Evolutionary conservation across 2,888 invertebrate genomes (phyloP), one percentile per base, ranked within the genome.

Genomic region (Sclerodermus sp.): DNA sequence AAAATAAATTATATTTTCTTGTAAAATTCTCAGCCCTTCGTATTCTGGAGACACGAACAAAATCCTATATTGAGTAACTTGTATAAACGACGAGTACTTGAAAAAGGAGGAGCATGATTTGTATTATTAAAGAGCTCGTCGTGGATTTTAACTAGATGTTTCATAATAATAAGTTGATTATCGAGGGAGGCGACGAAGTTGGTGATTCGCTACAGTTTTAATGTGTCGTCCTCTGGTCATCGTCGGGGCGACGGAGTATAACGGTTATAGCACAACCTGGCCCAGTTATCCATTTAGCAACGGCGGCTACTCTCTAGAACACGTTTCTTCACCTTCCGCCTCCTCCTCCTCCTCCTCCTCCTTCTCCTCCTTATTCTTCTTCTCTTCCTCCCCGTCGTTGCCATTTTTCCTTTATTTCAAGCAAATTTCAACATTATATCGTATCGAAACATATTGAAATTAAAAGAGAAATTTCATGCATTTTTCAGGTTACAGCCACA

Each of bases 401-500:
- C 13, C 13, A 8, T 34, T 34, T 12, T n/a, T 12, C 34, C 34
- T 34, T n/a, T 34, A 4, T 34, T 23, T 3, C 8, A 23, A 23
- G 3, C 23, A 3, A 23, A 23, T 23, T 5, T 23, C 23, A 23
- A 23, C 23, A 23, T 8, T 23, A 23, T 23, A 23, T 23, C 23
- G 8, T 23, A n/a, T n/a, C n/a, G n/a, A n/a, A n/a, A n/a, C n/a
- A n/a, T n/a, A n/a, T n/a, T n/a, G n/a, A n/a, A n/a, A 23, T 23
- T 23, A 3, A 23, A 23, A 3, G 23, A 23, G 3, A 8, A 23
- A 23, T 23, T 8, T 23, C 23, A 5, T 23, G 23, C 34, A 32
- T 1, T 32, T 12, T 45, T 38, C 59, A 77, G 77, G 77, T 62
- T 77, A 44, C 77, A 75, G 49, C 70, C 76, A 6, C 76, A 77